These are phyloP conservation scores for Apotomis capreana DNA, from an alignment of 2,888 invertebrate species.

Conservation along the genomic window DNA sequence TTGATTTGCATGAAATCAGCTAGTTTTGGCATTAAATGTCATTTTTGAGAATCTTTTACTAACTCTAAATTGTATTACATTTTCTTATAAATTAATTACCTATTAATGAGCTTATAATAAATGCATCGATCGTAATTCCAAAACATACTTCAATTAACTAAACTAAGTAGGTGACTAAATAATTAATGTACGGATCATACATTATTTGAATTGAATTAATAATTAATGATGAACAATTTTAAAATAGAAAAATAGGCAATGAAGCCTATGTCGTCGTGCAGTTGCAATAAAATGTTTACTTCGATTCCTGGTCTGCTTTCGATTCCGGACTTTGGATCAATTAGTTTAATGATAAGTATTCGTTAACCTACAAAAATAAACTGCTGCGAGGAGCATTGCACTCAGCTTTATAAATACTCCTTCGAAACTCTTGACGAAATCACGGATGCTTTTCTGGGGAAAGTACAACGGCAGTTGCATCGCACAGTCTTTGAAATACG, in stretches of 20 bases:
- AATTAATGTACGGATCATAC: not conserved
- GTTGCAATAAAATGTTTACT: slow-evolving; percentile 19
- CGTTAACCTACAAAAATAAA: slow-evolving; percentile 35
- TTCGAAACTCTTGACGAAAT: slow-evolving; percentile 49
- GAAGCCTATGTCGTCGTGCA: slow-evolving; percentile 20
- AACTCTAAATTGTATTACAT: no score
- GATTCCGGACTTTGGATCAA: slow-evolving; percentile 30
- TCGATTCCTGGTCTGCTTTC: slow-evolving; percentile 7
- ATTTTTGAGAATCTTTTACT: no score
- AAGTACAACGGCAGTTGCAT: slow-evolving; percentile 33
- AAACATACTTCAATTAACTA: no score
- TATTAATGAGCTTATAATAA: no score
- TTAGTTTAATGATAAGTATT: slow-evolving; percentile 36
- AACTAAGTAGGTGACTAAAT: not conserved
- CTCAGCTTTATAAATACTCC: slow-evolving; percentile 57
- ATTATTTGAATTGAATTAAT: no score
- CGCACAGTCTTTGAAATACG: no score
- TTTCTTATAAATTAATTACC: no score
- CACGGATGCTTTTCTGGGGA: slow-evolving; percentile 46
- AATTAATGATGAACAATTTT: not conserved
- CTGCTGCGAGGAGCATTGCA: slow-evolving; percentile 53
- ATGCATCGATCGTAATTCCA: no score
- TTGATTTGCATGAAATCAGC: no score
- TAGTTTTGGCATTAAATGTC: no score
- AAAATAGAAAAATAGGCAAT: not conserved